These are phyloP conservation scores for Vulpes lagopus DNA, from an alignment of 2,113 vertebrate genomes.

Conservation along the genomic window DNA sequence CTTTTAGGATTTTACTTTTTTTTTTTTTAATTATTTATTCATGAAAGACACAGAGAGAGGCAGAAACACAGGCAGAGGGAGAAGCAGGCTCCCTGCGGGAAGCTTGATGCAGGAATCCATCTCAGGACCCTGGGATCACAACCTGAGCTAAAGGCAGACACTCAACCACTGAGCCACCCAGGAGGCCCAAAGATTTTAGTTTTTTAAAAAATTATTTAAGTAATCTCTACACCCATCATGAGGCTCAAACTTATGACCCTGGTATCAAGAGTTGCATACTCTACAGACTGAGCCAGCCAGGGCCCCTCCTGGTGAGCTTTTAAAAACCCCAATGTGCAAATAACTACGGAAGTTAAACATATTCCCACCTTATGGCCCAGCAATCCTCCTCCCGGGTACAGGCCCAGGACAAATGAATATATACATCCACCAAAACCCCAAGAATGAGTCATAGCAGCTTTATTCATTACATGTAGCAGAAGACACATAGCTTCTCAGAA, in stretches of 20 bases:
- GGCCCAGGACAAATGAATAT: background rate
- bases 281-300: background rate
- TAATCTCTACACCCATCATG: background rate
- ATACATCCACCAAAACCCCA: background rate
- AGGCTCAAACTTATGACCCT: background rate
- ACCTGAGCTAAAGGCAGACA: too few relatives aligned
- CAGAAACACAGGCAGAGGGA: too few relatives aligned
- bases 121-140: too few relatives aligned
- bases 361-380: background rate
- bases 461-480: background rate
- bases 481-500: background rate
- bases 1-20: background rate
- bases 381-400: background rate
- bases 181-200: background rate
- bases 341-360: background rate
- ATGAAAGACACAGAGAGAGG: too few relatives aligned
- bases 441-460: background rate
- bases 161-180: too few relatives aligned
- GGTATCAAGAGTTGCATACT: background rate
- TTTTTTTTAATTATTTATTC: too few relatives aligned
- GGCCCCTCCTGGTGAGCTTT: background rate
- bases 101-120: too few relatives aligned
- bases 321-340: background rate
- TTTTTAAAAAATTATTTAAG: background rate
- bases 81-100: too few relatives aligned